Evolutionary conservation across 2,888 invertebrate species (phyloP), one percentile per base, ranked within the genome.

Genomic region (Microctonus aethiopoides): DNA sequence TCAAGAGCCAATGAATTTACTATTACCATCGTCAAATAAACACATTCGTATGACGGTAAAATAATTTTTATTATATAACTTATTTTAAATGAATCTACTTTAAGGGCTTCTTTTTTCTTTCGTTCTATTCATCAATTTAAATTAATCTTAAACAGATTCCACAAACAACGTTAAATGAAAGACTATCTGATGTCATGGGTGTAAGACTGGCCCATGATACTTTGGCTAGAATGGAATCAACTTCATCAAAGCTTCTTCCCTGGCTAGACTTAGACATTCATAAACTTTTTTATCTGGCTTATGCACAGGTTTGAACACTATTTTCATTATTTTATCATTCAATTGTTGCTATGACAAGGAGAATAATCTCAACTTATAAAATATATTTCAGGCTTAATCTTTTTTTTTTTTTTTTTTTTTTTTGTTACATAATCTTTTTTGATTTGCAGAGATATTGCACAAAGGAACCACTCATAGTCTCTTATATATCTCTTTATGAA

Each of bases 171-270:
- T 68, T 79, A 68, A 81, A 82, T 72, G 79, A 81, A 74, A 77
- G 81, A 71, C 69, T 83, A 67, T 79, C 81, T 34, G 81, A 81
- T 64, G 74, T 62, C n/a, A 74, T 76, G 73, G 82, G 81, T 57
- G 74, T 82, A 63, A 78, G 77, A 77, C 75, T 82, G 64, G 79
- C 80, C 65, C 77, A 80, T 65, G 81, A 82, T 71, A 81, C 82
- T 78, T 79, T 82, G 77, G 72, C 67, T 75, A 75, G 76, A 74
- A 46, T 71, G 63, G 73, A 64, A 67, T 72, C 74, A 51, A 24
- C 52, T 54, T 29, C 66, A 26, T 34, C 54, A 51, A 73, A 79
- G 64, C 57, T 54, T 59, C 75, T 81, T 52, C 81, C 80, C 13
- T 82, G 81, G 81, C 68, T 82, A 65, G 39, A 78, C 32, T 74